Conservation (phyloP, 2,888 invertebrate species). For the Helicoverpa assulta region DNA sequence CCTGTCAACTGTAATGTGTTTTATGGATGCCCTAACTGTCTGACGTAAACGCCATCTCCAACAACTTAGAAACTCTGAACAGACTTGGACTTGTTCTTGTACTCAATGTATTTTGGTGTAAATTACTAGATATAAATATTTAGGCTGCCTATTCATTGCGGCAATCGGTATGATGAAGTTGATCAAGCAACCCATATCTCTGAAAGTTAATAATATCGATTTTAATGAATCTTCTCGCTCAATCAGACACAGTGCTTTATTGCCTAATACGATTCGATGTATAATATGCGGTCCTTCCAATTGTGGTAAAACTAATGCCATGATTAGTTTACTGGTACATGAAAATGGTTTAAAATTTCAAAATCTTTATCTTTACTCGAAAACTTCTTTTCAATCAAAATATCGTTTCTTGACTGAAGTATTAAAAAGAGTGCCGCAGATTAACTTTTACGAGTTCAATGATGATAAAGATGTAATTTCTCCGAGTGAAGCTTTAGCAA, state of each 20-base stretch:
- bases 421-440: not conserved
- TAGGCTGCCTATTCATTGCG: not conserved
- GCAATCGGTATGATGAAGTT: not conserved
- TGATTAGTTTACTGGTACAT: conserved; percentile 20
- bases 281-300: conserved; percentile 17
- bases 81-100: not conserved
- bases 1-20: too few relatives aligned
- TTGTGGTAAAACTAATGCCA: conserved; percentile 13
- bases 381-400: conserved; percentile 12
- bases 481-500: conserved; percentile 16
- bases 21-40: too few relatives aligned
- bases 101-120: too few relatives aligned
- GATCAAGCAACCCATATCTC: not conserved
- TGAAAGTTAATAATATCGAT: conserved; percentile 22
- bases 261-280: conserved; percentile 21
- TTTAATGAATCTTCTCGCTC: conserved; percentile 3
- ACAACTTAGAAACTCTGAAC: too few relatives aligned
- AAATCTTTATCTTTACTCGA: conserved; percentile 14
- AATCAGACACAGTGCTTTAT: conserved; percentile 42
- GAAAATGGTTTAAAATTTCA: conserved; percentile 16
- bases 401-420: conserved; percentile 5
- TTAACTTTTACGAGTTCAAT: too few relatives aligned
- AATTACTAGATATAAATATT: too few relatives aligned
- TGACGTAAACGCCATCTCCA: too few relatives aligned
- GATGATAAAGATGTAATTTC: not conserved